Evolutionary conservation across 1,140 invertebrate species (phyloP).

Genomic region (Brachionus rotundiformis): DNA sequence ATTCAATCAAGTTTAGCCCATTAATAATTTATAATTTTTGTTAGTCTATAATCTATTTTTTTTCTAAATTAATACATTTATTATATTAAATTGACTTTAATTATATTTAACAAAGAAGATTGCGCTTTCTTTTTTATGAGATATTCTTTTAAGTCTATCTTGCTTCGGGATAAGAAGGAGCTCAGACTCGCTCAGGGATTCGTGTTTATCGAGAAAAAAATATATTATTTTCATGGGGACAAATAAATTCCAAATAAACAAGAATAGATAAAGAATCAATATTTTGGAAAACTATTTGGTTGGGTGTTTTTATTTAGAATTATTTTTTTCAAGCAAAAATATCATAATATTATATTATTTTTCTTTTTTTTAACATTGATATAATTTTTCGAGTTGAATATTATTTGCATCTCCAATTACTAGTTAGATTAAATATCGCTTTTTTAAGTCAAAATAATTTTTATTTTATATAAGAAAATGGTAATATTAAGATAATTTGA

Average conservation of each 20-base stretch:
- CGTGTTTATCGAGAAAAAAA: neutral
- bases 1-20: neutral
- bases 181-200: neutral
- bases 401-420: constrained; percentile 8
- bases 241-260: neutral
- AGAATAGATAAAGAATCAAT: neutral
- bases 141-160: too few relatives aligned
- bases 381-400: neutral
- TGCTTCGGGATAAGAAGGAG: neutral
- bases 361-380: neutral
- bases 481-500: neutral
- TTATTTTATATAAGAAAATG: neutral
- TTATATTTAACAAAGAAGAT: neutral
- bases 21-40: neutral
- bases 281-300: too few relatives aligned
- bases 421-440: neutral
- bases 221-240: neutral
- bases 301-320: neutral
- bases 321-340: neutral
- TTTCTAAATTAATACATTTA: neutral
- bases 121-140: neutral
- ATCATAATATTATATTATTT: neutral
- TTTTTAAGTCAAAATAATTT: neutral
- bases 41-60: neutral
- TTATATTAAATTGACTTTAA: neutral